Evolutionary conservation across 2,113 vertebrate species (phyloP).

Genomic region (Oxyruncus cristatus): DNA sequence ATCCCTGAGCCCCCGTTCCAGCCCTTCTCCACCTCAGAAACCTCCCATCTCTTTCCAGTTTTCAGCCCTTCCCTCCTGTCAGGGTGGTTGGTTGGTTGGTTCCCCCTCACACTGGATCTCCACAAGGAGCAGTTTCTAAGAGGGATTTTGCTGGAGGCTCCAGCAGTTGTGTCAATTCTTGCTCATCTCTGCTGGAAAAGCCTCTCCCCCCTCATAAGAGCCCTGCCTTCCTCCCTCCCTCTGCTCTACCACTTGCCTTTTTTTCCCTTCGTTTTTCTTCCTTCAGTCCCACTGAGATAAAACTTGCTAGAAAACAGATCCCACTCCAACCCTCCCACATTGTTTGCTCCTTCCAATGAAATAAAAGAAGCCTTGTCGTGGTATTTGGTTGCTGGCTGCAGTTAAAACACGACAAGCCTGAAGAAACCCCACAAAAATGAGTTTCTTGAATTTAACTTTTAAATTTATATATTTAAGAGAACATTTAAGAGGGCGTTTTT

Average conservation of each 20-base stretch:
- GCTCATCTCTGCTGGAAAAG: not conserved
- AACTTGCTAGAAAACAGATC: slow-evolving; percentile 12
- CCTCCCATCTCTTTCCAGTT: not conserved
- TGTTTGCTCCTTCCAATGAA: slow-evolving; percentile 8
- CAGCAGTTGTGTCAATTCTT: not conserved
- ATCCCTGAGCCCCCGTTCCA: not conserved
- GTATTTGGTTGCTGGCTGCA: not conserved
- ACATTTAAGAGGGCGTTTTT: not conserved
- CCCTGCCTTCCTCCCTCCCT: not conserved
- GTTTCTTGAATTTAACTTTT: not conserved
- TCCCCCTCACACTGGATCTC: not conserved
- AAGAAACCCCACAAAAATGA: not conserved
- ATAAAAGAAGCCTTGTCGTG: not conserved
- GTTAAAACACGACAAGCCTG: not conserved
- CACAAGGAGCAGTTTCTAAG: not conserved
- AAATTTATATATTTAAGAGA: not conserved
- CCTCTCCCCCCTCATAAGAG: not conserved
- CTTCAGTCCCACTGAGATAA: slow-evolving; percentile 10
- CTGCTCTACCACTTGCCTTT: not conserved
- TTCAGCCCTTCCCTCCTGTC: not conserved
- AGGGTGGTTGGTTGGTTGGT: not conserved
- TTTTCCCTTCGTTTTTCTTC: not conserved
- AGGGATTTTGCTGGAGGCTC: slow-evolving; percentile 5
- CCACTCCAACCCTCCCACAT: not conserved
- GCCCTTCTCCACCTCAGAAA: not conserved